phyloP scores from a whole-genome alignment of 2,113 vertebrate genomes.

The Pygoscelis adeliae region DNA sequence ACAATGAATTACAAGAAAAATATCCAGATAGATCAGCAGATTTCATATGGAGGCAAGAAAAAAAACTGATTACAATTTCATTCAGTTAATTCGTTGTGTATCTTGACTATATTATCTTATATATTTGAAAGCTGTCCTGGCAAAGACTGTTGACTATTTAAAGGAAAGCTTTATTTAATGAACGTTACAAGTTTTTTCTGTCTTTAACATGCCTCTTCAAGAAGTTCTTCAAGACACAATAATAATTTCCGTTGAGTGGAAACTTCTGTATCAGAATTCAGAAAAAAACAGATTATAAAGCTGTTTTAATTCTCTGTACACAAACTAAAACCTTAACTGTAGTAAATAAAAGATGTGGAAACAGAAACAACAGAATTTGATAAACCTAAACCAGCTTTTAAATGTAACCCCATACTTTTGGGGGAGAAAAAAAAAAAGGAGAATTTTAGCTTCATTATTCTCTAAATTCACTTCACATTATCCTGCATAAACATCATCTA shows the following conservation, averaged over 20 bases:
- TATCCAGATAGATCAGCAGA: neutral
- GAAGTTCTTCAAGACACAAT: neutral
- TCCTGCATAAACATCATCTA: neutral
- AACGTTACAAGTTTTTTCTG: neutral
- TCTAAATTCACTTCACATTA: neutral
- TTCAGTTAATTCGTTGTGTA: neutral
- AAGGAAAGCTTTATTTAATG: neutral
- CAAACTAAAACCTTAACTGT: neutral
- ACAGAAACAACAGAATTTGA: neutral
- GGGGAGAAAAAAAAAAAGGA: neutral
- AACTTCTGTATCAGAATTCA: neutral
- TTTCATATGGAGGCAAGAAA: neutral
- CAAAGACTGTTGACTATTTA: neutral
- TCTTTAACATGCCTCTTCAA: neutral
- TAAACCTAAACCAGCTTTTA: neutral
- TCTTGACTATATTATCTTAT: neutral
- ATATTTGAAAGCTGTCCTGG: neutral
- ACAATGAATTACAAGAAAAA: neutral
- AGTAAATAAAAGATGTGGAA: neutral
- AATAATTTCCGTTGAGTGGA: neutral
- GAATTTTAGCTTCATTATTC: neutral
- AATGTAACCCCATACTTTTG: neutral
- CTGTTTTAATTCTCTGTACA: neutral
- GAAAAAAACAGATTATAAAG: neutral
- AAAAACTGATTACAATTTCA: neutral